Base-by-base conservation (phyloP, 2,888 invertebrate species). In the Pogonocherus hispidulus region DNA sequence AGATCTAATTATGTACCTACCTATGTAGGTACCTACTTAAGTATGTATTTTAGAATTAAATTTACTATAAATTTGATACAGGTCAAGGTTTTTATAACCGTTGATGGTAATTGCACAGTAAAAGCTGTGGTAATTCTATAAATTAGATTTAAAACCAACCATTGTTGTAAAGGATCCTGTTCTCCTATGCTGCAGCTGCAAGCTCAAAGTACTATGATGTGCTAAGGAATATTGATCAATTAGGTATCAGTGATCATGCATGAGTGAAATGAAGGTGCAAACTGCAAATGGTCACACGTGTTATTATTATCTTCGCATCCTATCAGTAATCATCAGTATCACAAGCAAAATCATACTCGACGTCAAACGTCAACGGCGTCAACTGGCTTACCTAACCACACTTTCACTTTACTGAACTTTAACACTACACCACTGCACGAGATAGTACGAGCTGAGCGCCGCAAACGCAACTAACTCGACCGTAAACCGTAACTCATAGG, bases 301-400 rank as follows among this genome's bases (percentile, higher is more conserved):
- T n/a, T n/a, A n/a, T n/a, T n/a, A n/a, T n/a, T n/a, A n/a, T n/a
- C n/a, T n/a, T n/a, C n/a, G n/a, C n/a, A n/a, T n/a, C n/a, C n/a
- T n/a, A n/a, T n/a, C n/a, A n/a, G n/a, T n/a, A n/a, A n/a, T 49
- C 47, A 62, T 51, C 62, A 62, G 27, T 14, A 19, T 23, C n/a
- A 3, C 37, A 62, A 51, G 37, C 62, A 51, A 54, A 27, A n/a
- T n/a, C n/a, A n/a, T n/a, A n/a, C n/a, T n/a, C n/a, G n/a, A n/a
- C n/a, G n/a, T n/a, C n/a, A n/a, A n/a, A n/a, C n/a, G n/a, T n/a
- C n/a, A n/a, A n/a, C n/a, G n/a, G n/a, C 27, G 16, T 20, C 46
- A 5, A 27, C 14, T 41, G 41, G 41, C 66, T 66, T 59, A 66
- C 66, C 66, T 66, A 66, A 66, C 57, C 66, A 59, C 66, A 66